Evolutionary conservation across 2,888 invertebrate genomes (phyloP), one percentile per base, ranked within the genome.

Genomic region (Rhamphomyia laevipes): DNA sequence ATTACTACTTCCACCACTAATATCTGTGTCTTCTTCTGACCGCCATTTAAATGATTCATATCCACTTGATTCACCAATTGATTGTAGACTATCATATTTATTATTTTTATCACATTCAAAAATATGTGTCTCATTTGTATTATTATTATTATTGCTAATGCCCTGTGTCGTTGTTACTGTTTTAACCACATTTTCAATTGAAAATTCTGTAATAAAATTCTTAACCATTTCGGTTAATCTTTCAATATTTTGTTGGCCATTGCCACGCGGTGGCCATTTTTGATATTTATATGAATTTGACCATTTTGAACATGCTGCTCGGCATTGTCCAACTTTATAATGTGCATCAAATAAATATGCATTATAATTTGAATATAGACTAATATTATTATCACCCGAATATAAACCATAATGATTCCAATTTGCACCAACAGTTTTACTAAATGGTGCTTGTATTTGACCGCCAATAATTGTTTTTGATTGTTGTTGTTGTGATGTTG

Each of bases 281-380:
- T 69, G 67, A 51, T 69, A 83, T 59, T 86, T 83, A 70, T 93
- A 95, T 45, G 75, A 77, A 53, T 84, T 83, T 6, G 80, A 80
- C 94, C 94, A 95, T 47, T 74, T 74, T 0, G 72, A 65, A 64
- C 91, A 91, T 0, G 89, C 87, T 30, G 77, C 70, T 40, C 81
- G 77, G 61, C 89, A 85, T 10, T 81, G 76, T 23, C 78, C 76
- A 47, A 94, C 84, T 64, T 84, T 84, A 61, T 78, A 80, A 54
- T 86, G 77, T 0, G 93, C 91, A 66, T 90, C 89, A 62, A 83
- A 82, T 30, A 95, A 73, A 70, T 94, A 94, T 1, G 86, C 86
- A 70, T 87, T 85, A 67, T 86, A 86, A 67, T 87, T 87, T 31
- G 84, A 83, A 63, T 82, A 85, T 52, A 88, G 67, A 50, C 82